Base-by-base conservation (phyloP, 1,140 invertebrate species). In the Ericerus pela region DNA sequence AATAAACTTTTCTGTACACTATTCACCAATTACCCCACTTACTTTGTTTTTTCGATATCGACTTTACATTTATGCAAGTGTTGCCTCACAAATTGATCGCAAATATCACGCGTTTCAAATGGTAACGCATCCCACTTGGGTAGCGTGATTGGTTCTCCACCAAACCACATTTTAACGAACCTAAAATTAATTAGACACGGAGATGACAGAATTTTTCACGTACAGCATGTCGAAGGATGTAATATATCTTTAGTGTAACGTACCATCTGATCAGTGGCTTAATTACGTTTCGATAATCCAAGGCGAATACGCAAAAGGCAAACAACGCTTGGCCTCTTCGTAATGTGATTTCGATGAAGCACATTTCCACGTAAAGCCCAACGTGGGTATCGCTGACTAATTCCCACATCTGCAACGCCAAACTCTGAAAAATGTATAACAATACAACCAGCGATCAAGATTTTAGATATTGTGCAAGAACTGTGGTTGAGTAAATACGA, bases 271-370 rank as follows among this genome's bases (percentile, higher is more conserved):
- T 28, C 1, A 81, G 60, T 0, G 85, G 83, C 51, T 79, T 68
- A 6, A 86, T 65, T 4, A 90, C 73, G 56, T 84, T 76, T 59
- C 79, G 79, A 5, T 81, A 79, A 68, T 93, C 84, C 26, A 82
- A 78, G 64, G 80, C 91, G 71, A 96, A 96, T 10, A 94, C 79
- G 8, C 82, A 78, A 62, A 93, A 82, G 22, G 86, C 78, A 58
- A 92, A 79, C 33, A 90, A 70, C 31, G 84, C 85, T 71, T 95
- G 90, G 1, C 91, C 90, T 69, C 88, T 89, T 65, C 85, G 88
- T 0, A 93, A 73, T 30, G 86, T 83, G 16, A 85, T 81, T 69
- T 96, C 89, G 26, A 97, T 70, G 69, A 94, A 96, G 61, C 88
- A 80, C 20, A 96, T 70, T 71, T 95, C 90, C 0, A 94, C 76